Evolutionary conservation across 2,888 invertebrate species (phyloP).

Genomic region (Clanis bilineata): DNA sequence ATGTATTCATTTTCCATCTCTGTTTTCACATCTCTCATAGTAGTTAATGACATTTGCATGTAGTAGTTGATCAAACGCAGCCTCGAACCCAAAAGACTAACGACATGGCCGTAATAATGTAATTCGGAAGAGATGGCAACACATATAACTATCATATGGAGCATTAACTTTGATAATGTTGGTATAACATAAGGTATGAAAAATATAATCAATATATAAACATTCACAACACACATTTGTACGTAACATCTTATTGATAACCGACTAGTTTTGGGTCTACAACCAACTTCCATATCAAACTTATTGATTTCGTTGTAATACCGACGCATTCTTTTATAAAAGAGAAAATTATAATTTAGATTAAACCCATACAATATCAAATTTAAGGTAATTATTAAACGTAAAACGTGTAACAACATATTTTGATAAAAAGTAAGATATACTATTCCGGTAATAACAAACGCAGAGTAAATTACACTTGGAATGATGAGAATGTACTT

Average conservation of each 20-base stretch:
- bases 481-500: slow-evolving; percentile 30
- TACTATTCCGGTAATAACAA: slow-evolving; percentile 20
- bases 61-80: slow-evolving; percentile 52
- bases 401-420: background rate
- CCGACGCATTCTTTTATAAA: slow-evolving; percentile 39
- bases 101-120: slow-evolving; percentile 52
- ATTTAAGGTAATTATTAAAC: slow-evolving; percentile 13
- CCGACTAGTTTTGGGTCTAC: slow-evolving; percentile 40
- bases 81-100: slow-evolving; percentile 49
- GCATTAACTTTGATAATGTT: slow-evolving; percentile 14
- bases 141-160: slow-evolving; percentile 32
- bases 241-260: slow-evolving; percentile 42
- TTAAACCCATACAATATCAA: slow-evolving; percentile 33
- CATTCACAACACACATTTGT: slow-evolving; percentile 30
- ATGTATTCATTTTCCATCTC: slow-evolving; percentile 37
- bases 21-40: slow-evolving; percentile 27
- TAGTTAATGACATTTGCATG: slow-evolving; percentile 46
- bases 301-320: slow-evolving; percentile 47
- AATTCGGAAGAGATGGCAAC: slow-evolving; percentile 44
- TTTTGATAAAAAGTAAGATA: background rate
- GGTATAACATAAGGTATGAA: slow-evolving; percentile 22
- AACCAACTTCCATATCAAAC: slow-evolving; percentile 50
- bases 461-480: slow-evolving; percentile 31
- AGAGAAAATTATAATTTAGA: slow-evolving; percentile 35
- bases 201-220: slow-evolving; percentile 28